A percentile compares a stretch with the other conserved stretches of the same genome.
These are phyloP conservation scores for Sebastes taczanowskii DNA, from an alignment of 2,797 vertebrate genomes.

Conservation along the genomic window DNA sequence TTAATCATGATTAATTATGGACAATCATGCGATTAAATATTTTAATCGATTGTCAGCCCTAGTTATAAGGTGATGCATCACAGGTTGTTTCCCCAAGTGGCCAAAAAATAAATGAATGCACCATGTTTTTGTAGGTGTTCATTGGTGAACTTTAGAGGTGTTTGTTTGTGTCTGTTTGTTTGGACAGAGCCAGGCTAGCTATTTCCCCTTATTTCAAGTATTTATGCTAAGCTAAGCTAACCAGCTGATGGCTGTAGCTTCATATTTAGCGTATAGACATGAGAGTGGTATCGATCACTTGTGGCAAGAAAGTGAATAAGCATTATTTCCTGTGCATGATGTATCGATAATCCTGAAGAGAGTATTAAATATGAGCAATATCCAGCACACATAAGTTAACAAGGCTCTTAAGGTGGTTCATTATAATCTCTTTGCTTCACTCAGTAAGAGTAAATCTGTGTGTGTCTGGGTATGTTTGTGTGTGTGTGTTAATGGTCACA, in stretches of 20 bases:
- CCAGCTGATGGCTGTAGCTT: neutral
- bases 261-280: neutral
- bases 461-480: neutral
- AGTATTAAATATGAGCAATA: neutral
- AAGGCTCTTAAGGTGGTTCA: neutral
- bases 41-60: too few relatives aligned
- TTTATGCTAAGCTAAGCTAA: neutral
- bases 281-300: neutral
- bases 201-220: neutral
- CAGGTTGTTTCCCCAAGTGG: too few relatives aligned
- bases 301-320: neutral
- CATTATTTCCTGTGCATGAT: neutral
- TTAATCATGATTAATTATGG: too few relatives aligned
- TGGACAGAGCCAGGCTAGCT: neutral
- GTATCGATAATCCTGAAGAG: neutral
- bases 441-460: neutral
- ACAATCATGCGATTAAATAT: too few relatives aligned
- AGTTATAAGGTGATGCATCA: too few relatives aligned
- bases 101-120: too few relatives aligned
- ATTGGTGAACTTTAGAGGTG: too few relatives aligned
- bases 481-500: constrained; percentile 4
- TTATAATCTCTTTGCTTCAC: neutral
- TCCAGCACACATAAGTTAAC: neutral
- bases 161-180: too few relatives aligned
- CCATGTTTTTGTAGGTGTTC: too few relatives aligned